These are phyloP conservation scores for Heliconius hermathena DNA, from an alignment of 1,140 invertebrate species.

Conservation along the genomic window DNA sequence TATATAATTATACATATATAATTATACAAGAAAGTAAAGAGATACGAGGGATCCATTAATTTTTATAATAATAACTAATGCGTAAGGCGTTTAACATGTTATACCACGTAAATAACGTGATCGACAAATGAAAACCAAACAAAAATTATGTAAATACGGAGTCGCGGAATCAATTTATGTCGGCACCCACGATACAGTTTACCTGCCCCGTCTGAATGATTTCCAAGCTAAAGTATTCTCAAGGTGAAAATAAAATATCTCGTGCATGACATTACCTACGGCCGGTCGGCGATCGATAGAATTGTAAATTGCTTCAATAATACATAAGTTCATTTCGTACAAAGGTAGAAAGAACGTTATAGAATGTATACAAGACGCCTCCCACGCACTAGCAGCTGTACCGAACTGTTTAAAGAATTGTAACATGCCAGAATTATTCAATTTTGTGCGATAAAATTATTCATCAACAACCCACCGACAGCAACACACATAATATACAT, in stretches of 20 bases:
- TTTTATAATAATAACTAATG: not conserved
- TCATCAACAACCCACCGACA: constrained; percentile 33
- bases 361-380: constrained; percentile 43
- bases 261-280: constrained; percentile 59
- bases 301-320: constrained; percentile 74
- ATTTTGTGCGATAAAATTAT: constrained; percentile 37
- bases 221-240: constrained; percentile 64
- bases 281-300: constrained; percentile 64
- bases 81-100: not conserved
- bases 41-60: not conserved
- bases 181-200: constrained; percentile 47
- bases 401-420: constrained; percentile 40
- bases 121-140: constrained; percentile 27
- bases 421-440: constrained; percentile 38
- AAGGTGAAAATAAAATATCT: constrained; percentile 73
- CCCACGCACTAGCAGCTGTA: constrained; percentile 46
- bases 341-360: constrained; percentile 51
- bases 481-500: constrained; percentile 25
- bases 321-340: constrained; percentile 53
- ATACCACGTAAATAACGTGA: constrained; percentile 25
- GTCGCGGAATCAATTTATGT: constrained; percentile 43
- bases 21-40: not conserved
- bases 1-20: not conserved
- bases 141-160: constrained; percentile 30
- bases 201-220: constrained; percentile 52